phyloP scores from a whole-genome alignment of 1,140 invertebrate species.

The Leguminivora glycinivorella region DNA sequence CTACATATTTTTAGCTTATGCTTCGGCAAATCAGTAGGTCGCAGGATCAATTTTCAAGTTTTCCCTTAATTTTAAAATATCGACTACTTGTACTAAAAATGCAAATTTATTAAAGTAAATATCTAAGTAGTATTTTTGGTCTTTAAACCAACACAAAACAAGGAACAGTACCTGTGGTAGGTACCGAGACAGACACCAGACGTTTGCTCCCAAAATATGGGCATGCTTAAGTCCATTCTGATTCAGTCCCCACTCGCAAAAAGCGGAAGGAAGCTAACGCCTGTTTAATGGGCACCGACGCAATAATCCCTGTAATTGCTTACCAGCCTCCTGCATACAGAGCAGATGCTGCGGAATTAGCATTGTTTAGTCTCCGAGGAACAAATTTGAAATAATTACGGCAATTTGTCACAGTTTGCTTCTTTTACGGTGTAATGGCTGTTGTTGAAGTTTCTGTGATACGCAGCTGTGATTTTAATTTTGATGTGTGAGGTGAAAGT shows the following conservation, averaged over 20 bases:
- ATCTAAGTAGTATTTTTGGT: too few relatives aligned
- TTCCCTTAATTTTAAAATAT: too few relatives aligned
- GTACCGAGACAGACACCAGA: background rate
- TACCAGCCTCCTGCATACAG: conserved; percentile 47
- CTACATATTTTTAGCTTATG: too few relatives aligned
- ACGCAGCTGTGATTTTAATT: conserved; percentile 13
- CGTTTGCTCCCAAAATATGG: background rate
- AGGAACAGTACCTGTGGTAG: too few relatives aligned
- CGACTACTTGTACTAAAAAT: too few relatives aligned
- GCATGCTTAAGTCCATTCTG: background rate
- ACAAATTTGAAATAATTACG: conserved; percentile 45
- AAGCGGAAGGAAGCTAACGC: conserved; percentile 57
- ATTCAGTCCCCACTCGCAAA: conserved; percentile 32
- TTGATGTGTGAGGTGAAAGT: background rate
- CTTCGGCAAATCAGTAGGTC: too few relatives aligned
- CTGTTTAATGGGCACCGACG: conserved; percentile 60
- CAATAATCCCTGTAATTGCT: conserved; percentile 64
- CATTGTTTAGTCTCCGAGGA: conserved; percentile 42
- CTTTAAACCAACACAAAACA: background rate
- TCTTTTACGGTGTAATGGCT: conserved; percentile 19
- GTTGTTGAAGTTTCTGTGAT: conserved; percentile 6
- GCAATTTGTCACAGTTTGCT: conserved; percentile 37
- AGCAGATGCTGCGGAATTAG: conserved; percentile 48
- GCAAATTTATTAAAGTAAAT: too few relatives aligned
- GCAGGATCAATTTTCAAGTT: too few relatives aligned